Percentiles rank a stretch among this genome's conserved stretches.
Evolutionary conservation across 2,797 vertebrate species (phyloP).

Genomic region (Anableps anableps): DNA sequence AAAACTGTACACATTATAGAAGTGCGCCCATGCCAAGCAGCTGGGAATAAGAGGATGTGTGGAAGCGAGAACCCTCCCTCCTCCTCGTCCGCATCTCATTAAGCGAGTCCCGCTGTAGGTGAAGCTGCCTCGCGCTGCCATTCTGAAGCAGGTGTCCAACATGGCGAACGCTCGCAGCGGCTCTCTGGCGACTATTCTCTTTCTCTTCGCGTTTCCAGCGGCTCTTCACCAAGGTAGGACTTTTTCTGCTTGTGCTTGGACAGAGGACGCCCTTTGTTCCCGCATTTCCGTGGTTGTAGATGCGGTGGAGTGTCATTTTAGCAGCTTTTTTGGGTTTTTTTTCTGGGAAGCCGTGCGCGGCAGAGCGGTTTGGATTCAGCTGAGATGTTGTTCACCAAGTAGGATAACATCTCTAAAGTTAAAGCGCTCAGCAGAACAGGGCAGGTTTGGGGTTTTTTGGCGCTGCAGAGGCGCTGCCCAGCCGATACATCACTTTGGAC

Average conservation of each 20-base stretch:
- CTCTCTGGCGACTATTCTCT: conserved; percentile 86
- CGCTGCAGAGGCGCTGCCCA: conserved; percentile 21
- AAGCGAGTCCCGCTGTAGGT: conserved; percentile 73
- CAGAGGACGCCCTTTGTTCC: conserved; percentile 19
- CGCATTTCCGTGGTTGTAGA: conserved; percentile 22
- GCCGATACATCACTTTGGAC: conserved; percentile 57
- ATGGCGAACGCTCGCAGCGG: conserved; percentile 89
- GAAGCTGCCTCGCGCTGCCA: conserved; percentile 81
- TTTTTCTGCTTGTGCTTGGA: conserved; percentile 1
- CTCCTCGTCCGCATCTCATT: conserved; percentile 74
- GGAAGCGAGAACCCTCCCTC: conserved; percentile 53
- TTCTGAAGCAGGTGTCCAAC: conserved; percentile 94
- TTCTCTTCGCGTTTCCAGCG: conserved; percentile 86
- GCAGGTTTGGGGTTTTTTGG: conserved; percentile 3
- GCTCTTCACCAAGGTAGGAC: conserved; percentile 88
- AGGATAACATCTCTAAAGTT: conserved; percentile 60
- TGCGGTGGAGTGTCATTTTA: not conserved
- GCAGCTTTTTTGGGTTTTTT: not conserved
- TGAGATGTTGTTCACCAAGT: conserved; percentile 42
- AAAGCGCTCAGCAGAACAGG: conserved; percentile 8
- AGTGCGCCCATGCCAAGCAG: not conserved
- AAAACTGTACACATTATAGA: not conserved
- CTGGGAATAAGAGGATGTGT: conserved; percentile 22
- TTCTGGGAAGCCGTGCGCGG: conserved; percentile 24
- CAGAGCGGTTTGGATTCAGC: conserved; percentile 25